These are phyloP conservation scores for Labia minor DNA, from an alignment of 2,888 invertebrate genomes.

Conservation along the genomic window DNA sequence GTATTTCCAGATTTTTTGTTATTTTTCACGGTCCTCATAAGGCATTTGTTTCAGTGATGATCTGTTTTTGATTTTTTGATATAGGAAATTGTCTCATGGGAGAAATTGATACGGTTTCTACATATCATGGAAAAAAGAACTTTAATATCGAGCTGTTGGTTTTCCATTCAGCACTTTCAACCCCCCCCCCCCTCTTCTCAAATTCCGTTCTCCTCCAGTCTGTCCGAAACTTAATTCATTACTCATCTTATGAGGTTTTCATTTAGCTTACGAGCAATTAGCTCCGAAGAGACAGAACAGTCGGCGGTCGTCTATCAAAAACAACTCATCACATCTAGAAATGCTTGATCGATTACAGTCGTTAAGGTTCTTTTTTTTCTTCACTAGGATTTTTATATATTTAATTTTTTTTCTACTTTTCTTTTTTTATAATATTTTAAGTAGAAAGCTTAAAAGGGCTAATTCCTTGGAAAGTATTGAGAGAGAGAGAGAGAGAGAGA, in stretches of 20 bases:
- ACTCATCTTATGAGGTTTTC: background rate
- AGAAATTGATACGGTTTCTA: too few species aligned
- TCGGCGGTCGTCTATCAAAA: background rate
- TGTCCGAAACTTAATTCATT: conserved; percentile 1
- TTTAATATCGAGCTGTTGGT: background rate
- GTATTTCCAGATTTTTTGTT: too few species aligned
- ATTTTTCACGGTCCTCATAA: too few species aligned
- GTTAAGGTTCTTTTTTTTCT: background rate
- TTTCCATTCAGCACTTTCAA: background rate
- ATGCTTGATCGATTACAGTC: background rate
- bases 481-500: too few species aligned
- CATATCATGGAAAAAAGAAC: too few species aligned
- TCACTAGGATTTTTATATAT: background rate
- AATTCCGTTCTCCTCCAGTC: background rate
- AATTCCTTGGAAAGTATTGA: too few species aligned
- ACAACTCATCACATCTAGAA: background rate
- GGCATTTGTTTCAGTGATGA: too few species aligned
- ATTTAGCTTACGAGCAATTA: conserved; percentile 5
- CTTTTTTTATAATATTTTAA: too few species aligned
- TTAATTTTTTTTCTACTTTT: too few species aligned
- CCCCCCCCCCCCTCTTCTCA: background rate
- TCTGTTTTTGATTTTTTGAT: too few species aligned
- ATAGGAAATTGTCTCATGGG: too few species aligned
- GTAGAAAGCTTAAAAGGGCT: too few species aligned
- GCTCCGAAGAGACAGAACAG: background rate